Conservation (phyloP, 2,797 vertebrate species). For the Varecia variegata region DNA sequence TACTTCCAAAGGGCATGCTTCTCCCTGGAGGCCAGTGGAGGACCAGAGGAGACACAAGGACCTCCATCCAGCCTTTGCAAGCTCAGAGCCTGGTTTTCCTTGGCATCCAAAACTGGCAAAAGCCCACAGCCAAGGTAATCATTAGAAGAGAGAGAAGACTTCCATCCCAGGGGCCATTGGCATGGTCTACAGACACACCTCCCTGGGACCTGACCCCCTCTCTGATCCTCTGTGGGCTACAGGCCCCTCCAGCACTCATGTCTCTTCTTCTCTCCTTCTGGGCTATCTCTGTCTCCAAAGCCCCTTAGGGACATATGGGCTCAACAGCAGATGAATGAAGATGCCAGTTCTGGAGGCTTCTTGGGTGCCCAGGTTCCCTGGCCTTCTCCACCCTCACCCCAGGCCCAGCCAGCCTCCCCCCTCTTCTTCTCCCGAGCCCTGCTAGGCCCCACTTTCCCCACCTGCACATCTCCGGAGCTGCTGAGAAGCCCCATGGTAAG, state of each 20-base stretch:
- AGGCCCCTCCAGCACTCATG: neutral
- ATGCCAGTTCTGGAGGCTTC: neutral
- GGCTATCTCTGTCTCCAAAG: neutral
- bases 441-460: neutral
- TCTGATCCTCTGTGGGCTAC: neutral
- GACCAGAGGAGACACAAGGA: neutral
- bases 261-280: neutral
- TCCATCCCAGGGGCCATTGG: neutral
- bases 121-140: neutral
- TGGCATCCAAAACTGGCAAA: neutral
- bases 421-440: neutral
- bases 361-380: neutral
- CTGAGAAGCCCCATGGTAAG: neutral
- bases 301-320: neutral
- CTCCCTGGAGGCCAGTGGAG: neutral
- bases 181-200: neutral
- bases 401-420: neutral
- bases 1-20: neutral
- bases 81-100: slow-evolving; percentile 16
- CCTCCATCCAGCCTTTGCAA: neutral
- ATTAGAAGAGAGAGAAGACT: neutral
- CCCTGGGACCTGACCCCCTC: neutral
- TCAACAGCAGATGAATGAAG: neutral
- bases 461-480: neutral
- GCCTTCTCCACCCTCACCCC: too few species aligned